Percentiles rank a stretch among this genome's conserved stretches.
Evolutionary conservation across 2,797 vertebrate species (phyloP).

Genomic region (Dicrostonyx torquatus): DNA sequence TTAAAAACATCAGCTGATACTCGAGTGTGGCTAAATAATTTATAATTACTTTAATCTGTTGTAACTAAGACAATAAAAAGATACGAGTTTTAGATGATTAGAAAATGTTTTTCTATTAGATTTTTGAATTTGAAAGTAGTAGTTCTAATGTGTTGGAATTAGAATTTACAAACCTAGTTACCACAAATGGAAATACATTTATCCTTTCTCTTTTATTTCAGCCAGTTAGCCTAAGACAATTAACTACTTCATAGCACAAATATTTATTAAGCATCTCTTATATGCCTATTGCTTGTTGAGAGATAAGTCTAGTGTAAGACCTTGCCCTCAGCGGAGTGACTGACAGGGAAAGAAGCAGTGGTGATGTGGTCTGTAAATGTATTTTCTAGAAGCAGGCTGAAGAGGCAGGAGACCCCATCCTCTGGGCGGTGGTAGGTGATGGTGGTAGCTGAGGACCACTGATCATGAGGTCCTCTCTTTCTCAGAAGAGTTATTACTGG

Average conservation of each 20-base stretch:
- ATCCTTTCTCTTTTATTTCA: not conserved
- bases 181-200: not conserved
- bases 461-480: not conserved
- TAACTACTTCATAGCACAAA: not conserved
- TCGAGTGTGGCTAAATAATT: not conserved
- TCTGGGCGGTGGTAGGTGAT: not conserved
- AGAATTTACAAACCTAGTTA: not conserved
- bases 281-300: not conserved
- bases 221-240: not conserved
- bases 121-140: slow-evolving; percentile 43
- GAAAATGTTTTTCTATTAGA: not conserved
- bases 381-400: not conserved
- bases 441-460: not conserved
- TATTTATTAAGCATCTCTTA: not conserved
- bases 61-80: not conserved
- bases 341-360: not conserved
- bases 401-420: not conserved
- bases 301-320: not conserved
- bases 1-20: not conserved
- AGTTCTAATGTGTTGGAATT: not conserved
- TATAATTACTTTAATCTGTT: not conserved
- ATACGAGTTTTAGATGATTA: not conserved
- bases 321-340: not conserved
- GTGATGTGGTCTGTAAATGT: not conserved
- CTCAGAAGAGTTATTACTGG: not conserved